Evolutionary conservation across 2,113 vertebrate genomes (phyloP), one percentile per base, ranked within the genome.

Genomic region (Rynchops niger): DNA sequence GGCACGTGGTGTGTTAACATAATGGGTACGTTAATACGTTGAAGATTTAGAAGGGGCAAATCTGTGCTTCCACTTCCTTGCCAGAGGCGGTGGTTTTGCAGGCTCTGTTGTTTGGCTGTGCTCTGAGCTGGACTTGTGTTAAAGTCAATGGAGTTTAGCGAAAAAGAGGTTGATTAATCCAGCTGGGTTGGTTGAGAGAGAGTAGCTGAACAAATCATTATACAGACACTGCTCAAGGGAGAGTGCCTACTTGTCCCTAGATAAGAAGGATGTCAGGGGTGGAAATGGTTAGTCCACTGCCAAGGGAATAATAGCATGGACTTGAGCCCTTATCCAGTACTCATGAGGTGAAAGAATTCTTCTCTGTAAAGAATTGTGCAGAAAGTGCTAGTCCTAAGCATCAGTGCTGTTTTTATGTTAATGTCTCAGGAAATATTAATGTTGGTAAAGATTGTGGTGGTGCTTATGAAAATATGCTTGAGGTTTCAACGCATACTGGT

Each of bases 1-100:
- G 53, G 38, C n/a, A 29, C 1, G 0, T n/a, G 53, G 4, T 78
- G 2, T 40, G 42, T 53, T 82, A 66, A 14, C 13, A 4, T 52
- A 6, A 2, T 7, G 30, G 34, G 4, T n/a, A 3, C 21, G 26
- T 26, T 65, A 69, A 65, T 77, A 17, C 19, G 12, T 27, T 61
- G 22, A 45, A 77, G 55, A 32, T 65, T 90, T n/a, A 49, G 50
- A 63, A 45, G 47, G 38, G 77, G 23, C 15, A 47, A 55, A 59
- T 42, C 38, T 27, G 25, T 65, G 15, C 49, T 81, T 81, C 32
- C 4, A 1, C 11, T 73, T 49, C 17, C 34, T 49, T 27, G 26
- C 25, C 42, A 63, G 63, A 45, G 29, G 38, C 2, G 3, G 19
- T 34, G 58, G 9, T 59, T 77, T 40, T 50, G 49, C 8, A 6